Base-by-base conservation (phyloP, 2,888 invertebrate species). In the Phlogophora meticulosa region DNA sequence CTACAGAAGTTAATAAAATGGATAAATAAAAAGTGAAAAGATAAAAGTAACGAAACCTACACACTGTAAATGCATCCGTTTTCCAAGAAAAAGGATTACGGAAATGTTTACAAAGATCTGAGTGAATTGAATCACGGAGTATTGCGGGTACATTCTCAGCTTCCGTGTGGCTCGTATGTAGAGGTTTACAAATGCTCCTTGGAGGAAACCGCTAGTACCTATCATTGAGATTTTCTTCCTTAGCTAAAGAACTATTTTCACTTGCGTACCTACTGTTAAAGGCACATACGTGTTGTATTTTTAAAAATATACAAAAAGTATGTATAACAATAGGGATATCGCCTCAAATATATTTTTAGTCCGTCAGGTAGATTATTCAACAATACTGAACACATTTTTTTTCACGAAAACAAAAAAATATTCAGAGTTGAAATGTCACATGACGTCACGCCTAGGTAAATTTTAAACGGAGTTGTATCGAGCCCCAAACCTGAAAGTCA, bases 81-180 rank as follows among this genome's bases (percentile, higher is more conserved):
- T 53, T 28, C 13, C 5, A 32, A 34, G 22, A 22, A 72, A 60
- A 49, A 43, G 42, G 20, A 58, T 55, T 49, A 40, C 42, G 61
- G 69, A 56, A 73, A 57, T 61, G 20, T 56, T 57, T 52, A 43
- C 46, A 56, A 43, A 46, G 45, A 56, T 67, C 46, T 24, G 56
- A 52, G 68, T 36, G 61, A 72, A 68, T 72, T 74, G 56, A 74
- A 68, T 74, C 66, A 42, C 58, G 57, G 24, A 40, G 46, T 53
- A 32, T 52, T 65, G 57, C 24, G 52, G 40, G 56, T 15, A 65
- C 34, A 64, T 72, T 70, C 40, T 17, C 65, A 46, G 40, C 51
- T 71, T 65, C 56, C 65, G 65, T 20, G 43, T 60, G 24, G 34
- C 62, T 42, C 28, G 22, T 53, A n/a, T 55, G 34, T 45, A 28